phyloP scores from a whole-genome alignment of 2,113 vertebrate species.

The Leptocoma aspasia region DNA sequence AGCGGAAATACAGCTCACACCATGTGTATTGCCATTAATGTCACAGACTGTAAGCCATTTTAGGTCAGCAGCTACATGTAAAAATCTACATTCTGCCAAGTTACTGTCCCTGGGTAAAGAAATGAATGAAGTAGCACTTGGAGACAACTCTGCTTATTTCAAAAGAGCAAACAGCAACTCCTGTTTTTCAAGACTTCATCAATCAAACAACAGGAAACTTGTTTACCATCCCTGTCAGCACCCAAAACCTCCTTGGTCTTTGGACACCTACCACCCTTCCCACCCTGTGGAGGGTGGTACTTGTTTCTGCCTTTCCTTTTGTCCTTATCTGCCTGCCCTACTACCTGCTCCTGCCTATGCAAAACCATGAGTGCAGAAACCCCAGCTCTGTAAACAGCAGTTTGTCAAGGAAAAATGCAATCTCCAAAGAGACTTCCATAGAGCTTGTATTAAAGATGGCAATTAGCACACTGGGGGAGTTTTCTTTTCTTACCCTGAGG shows the following conservation, averaged over 20 bases:
- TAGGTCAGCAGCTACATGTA: not conserved
- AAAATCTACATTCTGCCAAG: not conserved
- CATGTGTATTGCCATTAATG: not conserved
- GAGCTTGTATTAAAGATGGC: not conserved
- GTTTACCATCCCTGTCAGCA: not conserved
- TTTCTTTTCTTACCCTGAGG: not conserved
- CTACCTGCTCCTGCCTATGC: not conserved
- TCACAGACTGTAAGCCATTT: not conserved
- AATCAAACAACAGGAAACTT: not conserved
- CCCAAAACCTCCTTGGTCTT: not conserved
- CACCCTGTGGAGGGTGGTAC: rapidly evolving
- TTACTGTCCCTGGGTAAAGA: not conserved
- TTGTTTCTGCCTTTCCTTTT: not conserved
- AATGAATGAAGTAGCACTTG: not conserved
- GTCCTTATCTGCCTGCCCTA: not conserved
- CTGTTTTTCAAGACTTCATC: not conserved
- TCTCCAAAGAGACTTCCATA: not conserved
- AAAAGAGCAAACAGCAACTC: not conserved
- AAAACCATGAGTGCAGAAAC: not conserved
- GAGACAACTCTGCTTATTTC: not conserved
- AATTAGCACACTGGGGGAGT: not conserved
- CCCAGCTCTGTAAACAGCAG: not conserved
- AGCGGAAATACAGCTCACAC: not conserved
- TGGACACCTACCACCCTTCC: not conserved
- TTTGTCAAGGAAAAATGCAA: not conserved